A percentile compares a stretch with the other conserved stretches of the same genome.
Evolutionary conservation across 2,888 invertebrate species (phyloP).

Genomic region (Furcula furcula): DNA sequence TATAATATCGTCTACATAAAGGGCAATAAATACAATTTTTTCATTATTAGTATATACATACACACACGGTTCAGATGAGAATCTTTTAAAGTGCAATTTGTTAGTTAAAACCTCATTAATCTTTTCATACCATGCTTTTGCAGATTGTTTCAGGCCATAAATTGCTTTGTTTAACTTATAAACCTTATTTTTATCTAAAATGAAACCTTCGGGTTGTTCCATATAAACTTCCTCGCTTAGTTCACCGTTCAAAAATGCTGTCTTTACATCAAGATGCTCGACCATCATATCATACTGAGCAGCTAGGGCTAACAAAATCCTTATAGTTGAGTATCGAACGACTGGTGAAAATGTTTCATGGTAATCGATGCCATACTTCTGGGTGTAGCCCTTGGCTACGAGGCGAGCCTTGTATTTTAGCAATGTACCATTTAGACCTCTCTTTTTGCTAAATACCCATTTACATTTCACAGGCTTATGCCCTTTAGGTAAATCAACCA

Average conservation of each 20-base stretch:
- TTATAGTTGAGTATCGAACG: conserved; percentile 15
- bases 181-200: not conserved
- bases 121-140: conserved; percentile 11
- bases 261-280: not conserved
- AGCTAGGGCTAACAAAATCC: conserved; percentile 12
- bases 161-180: conserved; percentile 13
- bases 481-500: too few relatives aligned
- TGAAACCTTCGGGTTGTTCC: not conserved
- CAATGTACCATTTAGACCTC: conserved; percentile 13
- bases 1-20: conserved; percentile 10
- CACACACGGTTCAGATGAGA: conserved; percentile 11
- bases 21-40: conserved; percentile 6
- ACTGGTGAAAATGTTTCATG: conserved; percentile 21
- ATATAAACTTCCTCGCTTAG: not conserved
- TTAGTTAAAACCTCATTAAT: too few relatives aligned
- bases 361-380: conserved; percentile 5
- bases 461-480: conserved; percentile 13
- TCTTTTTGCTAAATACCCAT: conserved; percentile 22
- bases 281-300: not conserved
- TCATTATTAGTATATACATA: conserved; percentile 6
- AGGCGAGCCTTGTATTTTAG: conserved; percentile 10
- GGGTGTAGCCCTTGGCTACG: conserved; percentile 15
- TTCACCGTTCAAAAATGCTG: not conserved
- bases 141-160: conserved; percentile 20
- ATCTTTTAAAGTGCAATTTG: conserved; percentile 13